Evolutionary conservation across 1,140 invertebrate genomes (phyloP), one percentile per base, ranked within the genome.

Genomic region (Hesperophylax magnus): DNA sequence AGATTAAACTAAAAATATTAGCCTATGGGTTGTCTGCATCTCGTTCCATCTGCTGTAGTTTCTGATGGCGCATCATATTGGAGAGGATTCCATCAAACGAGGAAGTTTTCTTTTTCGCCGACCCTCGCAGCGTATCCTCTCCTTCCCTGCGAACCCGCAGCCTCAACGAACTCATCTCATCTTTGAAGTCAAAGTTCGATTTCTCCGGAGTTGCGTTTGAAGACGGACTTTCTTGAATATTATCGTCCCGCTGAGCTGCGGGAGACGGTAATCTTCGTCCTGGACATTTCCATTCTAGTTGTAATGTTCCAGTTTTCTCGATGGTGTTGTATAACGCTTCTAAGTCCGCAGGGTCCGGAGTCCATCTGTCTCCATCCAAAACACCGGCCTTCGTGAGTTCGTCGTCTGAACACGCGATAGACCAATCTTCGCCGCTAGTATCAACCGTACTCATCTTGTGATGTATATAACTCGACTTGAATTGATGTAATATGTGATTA

Each of bases 101-200:
- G 0, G 94, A 94, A 1, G 93, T 94, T 87, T 94, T 94, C 87
- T 95, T 95, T 85, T 95, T 95, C 0, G 94, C 93, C 82, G 93
- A 94, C 6, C 93, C 93, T 84, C 94, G 92, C 17, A 93, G 90
- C 6, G 92, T 93, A 75, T 92, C 92, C 78, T 92, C 91, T 0
- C 92, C 92, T 80, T 92, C 91, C 82, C 93, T 90, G 0, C 90
- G 85, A 8, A 94, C 93, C 77, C 93, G 91, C 58, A 94, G 85
- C 80, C 92, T 90, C 22, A 93, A 91, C 2, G 93, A 93, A 63
- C 91, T 91, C 85, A 93, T 92, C 87, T 95, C 94, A 81, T 95
- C 94, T 92, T 94, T 93, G 77, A 95, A 95, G 87, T 95, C 94
- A 86, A 94, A 95, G 85, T 94, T 93, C 0, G 93, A 93, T 84